phyloP scores from a whole-genome alignment of 64 coral and sea anemone genomes.

The Stichodactyla mertensii region DNA sequence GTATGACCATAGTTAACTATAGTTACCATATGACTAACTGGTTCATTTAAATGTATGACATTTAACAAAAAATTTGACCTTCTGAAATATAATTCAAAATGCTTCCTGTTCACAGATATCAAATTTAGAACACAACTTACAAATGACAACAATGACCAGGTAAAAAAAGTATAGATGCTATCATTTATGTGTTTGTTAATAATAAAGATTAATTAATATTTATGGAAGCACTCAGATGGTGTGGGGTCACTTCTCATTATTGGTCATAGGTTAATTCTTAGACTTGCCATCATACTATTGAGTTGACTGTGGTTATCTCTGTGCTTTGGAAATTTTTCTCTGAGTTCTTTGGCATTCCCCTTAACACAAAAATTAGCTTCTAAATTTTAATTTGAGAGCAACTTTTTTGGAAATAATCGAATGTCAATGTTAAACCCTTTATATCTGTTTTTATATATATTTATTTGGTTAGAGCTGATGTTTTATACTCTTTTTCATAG shows the following conservation, averaged over 20 bases:
- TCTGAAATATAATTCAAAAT: background rate
- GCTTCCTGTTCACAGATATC: constrained; percentile 34
- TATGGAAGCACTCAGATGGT: no score
- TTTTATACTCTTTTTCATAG: background rate
- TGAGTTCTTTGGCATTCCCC: background rate
- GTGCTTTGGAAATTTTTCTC: background rate
- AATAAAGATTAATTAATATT: no score
- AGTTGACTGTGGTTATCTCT: no score
- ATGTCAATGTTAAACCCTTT: no score
- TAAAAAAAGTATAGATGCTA: background rate
- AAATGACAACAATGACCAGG: constrained; percentile 60
- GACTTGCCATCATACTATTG: background rate
- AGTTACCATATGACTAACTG: background rate
- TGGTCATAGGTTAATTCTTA: background rate
- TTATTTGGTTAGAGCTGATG: background rate
- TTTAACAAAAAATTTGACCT: background rate
- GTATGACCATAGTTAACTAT: background rate
- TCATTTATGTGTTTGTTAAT: background rate
- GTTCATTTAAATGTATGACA: no score
- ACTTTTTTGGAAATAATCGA: no score
- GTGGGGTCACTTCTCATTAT: background rate
- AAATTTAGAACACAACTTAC: constrained; percentile 62
- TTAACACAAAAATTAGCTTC: no score
- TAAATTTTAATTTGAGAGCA: no score
- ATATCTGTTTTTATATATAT: no score